These are phyloP conservation scores for Chirona hameri DNA, from an alignment of 2,888 invertebrate species.

Conservation along the genomic window DNA sequence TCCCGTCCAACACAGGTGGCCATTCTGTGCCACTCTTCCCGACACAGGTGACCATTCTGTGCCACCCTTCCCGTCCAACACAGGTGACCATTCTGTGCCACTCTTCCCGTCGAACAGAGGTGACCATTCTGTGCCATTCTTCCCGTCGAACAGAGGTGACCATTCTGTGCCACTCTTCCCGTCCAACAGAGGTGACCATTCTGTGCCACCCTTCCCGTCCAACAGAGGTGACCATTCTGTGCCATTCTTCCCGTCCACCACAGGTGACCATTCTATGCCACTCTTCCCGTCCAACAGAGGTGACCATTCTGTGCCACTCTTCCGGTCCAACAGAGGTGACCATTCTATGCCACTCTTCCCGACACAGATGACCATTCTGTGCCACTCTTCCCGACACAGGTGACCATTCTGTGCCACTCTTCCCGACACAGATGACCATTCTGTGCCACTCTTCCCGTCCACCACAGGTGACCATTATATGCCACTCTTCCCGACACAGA, in stretches of 20 bases:
- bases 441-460: too few species aligned
- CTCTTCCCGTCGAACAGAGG: too few species aligned
- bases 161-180: too few species aligned
- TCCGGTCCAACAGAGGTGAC: too few species aligned
- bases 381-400: too few species aligned
- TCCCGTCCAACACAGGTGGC: conserved; percentile 56
- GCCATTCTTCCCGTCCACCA: too few species aligned
- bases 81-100: too few species aligned
- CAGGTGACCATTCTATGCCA: neutral
- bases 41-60: neutral
- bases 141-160: conserved; percentile 58
- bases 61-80: conserved; percentile 42
- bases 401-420: conserved; percentile 9
- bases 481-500: conserved; percentile 49
- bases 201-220: conserved; percentile 36
- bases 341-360: conserved; percentile 37
- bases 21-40: too few species aligned
- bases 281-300: conserved; percentile 52
- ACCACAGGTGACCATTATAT: neutral
- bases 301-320: too few species aligned
- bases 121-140: conserved; percentile 7
- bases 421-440: conserved; percentile 54
- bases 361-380: too few species aligned
- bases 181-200: too few species aligned
- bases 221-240: conserved; percentile 67